Evolutionary conservation across 2,888 invertebrate species (phyloP).

Genomic region (Copidosoma aretas): DNA sequence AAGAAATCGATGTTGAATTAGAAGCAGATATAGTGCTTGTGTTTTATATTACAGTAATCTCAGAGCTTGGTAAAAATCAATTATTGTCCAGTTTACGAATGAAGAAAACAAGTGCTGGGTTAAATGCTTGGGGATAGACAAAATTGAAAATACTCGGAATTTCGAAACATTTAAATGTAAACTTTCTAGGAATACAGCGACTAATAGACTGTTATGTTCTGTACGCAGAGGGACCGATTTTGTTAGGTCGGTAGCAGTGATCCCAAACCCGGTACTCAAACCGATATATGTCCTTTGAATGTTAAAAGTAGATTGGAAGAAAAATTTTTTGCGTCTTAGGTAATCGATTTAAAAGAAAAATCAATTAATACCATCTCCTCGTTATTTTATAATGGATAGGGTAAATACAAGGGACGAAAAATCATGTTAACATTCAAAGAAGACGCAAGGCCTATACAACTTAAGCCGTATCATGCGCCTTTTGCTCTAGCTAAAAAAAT

Average conservation of each 20-base stretch:
- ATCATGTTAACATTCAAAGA: not conserved
- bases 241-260: not conserved
- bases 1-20: not conserved
- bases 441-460: not conserved
- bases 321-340: not conserved
- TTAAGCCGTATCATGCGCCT: not conserved
- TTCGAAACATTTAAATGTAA: not conserved
- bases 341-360: not conserved
- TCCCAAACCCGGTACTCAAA: not conserved
- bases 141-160: not conserved
- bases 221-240: not conserved
- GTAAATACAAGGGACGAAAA: not conserved
- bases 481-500: not conserved
- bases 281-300: not conserved
- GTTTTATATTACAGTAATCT: not conserved
- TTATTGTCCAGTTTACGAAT: not conserved
- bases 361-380: not conserved
- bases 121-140: not conserved
- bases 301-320: not conserved
- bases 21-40: not conserved
- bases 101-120: not conserved
- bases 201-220: not conserved
- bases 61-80: not conserved
- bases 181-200: not conserved
- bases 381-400: not conserved